Base-by-base conservation (phyloP, 2,888 invertebrate genomes). In the Dasypolia templi region DNA sequence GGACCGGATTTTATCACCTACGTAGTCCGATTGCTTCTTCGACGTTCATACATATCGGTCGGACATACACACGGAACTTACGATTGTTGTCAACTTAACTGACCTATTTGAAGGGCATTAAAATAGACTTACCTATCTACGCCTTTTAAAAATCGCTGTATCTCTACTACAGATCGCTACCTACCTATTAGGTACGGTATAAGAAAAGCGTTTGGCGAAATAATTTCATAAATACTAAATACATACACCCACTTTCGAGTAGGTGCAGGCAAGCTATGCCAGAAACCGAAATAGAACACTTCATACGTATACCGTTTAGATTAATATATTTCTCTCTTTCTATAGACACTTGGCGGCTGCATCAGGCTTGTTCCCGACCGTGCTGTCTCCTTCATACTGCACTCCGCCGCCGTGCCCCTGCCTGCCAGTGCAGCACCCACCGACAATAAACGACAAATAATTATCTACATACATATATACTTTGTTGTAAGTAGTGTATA, bases 271-370 rank as follows among this genome's bases (percentile, higher is more conserved):
- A 12, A 32, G 55, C 17, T 55, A 39, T 39, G 14, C 11, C 17
- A 42, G 29, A 26, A 66, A 29, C 39, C 2, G 1, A 39, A 53
- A 42, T 29, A 53, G 39, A 66, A 53, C 14, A 53, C 12, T 51
- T 29, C 22, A n/a, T n/a, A n/a, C n/a, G n/a, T 29, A 53, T 55
- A 22, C 9, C 0, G 3, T 55, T n/a, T n/a, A n/a, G n/a, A n/a
- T n/a, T n/a, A n/a, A n/a, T n/a, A 46, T n/a, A 19, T 61, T 51
- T 42, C 0, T 29, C 12, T n/a, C 2, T 75, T 61, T 63, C 88
- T 88, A 68, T 93, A 97, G 97, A 87, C 97, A 97, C 89, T 93
- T 97, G 87, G 97, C 97, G 72, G 97, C 97, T 77, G 97, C 97
- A 67, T 97, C 97, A 65, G 97, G 97, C 71, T 94, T 97, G 89